Evolutionary conservation across 92 coral and sea anemone species (phyloP), one percentile per base, ranked within the genome.

Genomic region (Parazoanthus darwini): DNA sequence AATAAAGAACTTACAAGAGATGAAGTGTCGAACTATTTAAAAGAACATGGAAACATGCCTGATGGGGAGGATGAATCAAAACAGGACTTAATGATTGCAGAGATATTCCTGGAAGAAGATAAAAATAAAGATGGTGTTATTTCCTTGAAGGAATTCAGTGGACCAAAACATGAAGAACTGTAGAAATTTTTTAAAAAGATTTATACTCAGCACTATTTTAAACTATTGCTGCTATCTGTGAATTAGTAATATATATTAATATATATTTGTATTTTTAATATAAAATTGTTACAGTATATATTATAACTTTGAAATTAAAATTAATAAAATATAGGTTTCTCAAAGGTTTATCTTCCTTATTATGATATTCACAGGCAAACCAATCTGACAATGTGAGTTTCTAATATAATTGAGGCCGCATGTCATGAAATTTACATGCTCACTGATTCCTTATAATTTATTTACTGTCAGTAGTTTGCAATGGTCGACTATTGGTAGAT

Each of bases 41-140:
- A 91, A 51, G 92, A 90, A 44, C 93, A 95, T 18, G 87, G 92
- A 20, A 93, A 95, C 85, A 76, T 92, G 72, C 94, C 98, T 0
- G 87, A 42, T 37, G 92, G 88, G 68, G 98, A 93, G 39, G 98
- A 93, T 80, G 91, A 81, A 70, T 82, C 94, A 20, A 89, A 89
- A 71, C 92, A 89, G 44, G 98, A 95, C 25, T 90, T 93, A 8
- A 90, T 95, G 86, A 88, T 95, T 56, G 77, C 94, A 0, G 98
- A 95, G 66, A 95, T 95, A 67, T 95, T 95, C 88, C 96, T 93
- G 77, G 91, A 92, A 43, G 98, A 95, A 87, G 98, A 95, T 85
- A 95, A 93, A 88, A 93, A 95, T 85, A 95, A 95, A 54, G 98
- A 95, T 87, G 98, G 98, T 10, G 94, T 93, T 23, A 95, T 95